phyloP scores from a whole-genome alignment of 1,140 invertebrate genomes.

The Aphaenogaster floridana region DNA sequence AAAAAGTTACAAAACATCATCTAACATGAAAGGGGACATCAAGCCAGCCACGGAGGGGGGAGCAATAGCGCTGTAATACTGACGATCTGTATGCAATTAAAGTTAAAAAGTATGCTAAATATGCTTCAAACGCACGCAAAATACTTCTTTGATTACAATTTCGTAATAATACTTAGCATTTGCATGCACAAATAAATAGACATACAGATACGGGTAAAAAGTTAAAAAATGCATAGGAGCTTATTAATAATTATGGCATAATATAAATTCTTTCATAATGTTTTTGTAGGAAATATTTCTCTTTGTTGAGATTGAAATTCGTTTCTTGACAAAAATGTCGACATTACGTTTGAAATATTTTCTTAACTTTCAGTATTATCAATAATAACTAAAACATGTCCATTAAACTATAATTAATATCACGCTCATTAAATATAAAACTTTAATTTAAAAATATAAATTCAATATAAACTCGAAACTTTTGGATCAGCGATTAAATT shows the following conservation, averaged over 20 bases:
- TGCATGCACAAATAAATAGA: constrained; percentile 38
- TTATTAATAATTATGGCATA: constrained; percentile 9
- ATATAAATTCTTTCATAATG: constrained; percentile 1
- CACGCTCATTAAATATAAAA: constrained; percentile 6
- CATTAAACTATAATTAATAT: neutral
- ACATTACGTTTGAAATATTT: neutral
- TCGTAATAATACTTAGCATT: constrained; percentile 24
- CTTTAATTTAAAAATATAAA: too few species aligned
- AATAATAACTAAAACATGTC: neutral
- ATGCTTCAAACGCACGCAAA: constrained; percentile 8
- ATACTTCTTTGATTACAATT: constrained; percentile 2
- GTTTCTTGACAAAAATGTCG: neutral
- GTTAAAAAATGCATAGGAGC: constrained; percentile 28
- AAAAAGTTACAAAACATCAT: constrained; percentile 26
- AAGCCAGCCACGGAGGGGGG: neutral
- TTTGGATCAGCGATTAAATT: constrained; percentile 1
- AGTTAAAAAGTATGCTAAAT: constrained; percentile 28
- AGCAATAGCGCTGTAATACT: constrained; percentile 1
- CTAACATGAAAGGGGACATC: neutral
- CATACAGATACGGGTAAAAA: constrained; percentile 32
- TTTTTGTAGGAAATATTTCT: neutral
- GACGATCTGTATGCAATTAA: constrained; percentile 9
- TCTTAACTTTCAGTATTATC: constrained; percentile 11
- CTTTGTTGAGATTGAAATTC: constrained; percentile 2
- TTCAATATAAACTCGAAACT: neutral